phyloP scores from a whole-genome alignment of 2,113 vertebrate genomes.

The Oreotrochilus melanogaster region DNA sequence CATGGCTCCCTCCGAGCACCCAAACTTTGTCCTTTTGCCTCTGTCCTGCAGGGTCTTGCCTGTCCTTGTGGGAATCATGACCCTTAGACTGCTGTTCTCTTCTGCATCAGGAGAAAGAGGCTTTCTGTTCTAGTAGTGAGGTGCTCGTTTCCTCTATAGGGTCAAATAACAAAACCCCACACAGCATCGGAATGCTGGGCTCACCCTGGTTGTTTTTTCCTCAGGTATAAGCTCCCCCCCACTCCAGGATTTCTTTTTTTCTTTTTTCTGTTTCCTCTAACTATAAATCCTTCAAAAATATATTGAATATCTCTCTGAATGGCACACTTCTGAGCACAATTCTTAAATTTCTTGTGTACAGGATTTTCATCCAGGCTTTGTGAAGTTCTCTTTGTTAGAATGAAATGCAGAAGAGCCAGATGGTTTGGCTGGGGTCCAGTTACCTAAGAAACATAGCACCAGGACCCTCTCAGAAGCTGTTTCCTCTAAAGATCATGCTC shows the following conservation, averaged over 20 bases:
- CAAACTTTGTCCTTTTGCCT: neutral
- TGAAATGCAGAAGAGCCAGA: slow-evolving; percentile 64
- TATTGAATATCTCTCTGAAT: neutral
- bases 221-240: neutral
- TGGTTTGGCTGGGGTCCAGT: slow-evolving; percentile 58
- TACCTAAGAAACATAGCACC: slow-evolving; percentile 50
- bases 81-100: neutral
- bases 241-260: neutral
- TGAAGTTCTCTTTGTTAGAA: slow-evolving; percentile 64
- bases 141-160: neutral
- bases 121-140: neutral
- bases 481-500: slow-evolving; percentile 50
- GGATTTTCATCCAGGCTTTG: slow-evolving; percentile 41
- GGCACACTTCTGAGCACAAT: neutral
- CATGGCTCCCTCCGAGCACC: neutral
- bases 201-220: neutral
- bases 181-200: neutral
- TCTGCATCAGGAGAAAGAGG: neutral
- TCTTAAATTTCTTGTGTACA: neutral
- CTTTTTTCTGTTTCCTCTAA: neutral
- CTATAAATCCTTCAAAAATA: neutral
- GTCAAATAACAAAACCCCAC: neutral
- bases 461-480: slow-evolving; percentile 44
- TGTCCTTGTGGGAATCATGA: neutral
- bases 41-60: neutral